Evolutionary conservation across 1,140 invertebrate genomes (phyloP).

Genomic region (Brachystomella parvula): DNA sequence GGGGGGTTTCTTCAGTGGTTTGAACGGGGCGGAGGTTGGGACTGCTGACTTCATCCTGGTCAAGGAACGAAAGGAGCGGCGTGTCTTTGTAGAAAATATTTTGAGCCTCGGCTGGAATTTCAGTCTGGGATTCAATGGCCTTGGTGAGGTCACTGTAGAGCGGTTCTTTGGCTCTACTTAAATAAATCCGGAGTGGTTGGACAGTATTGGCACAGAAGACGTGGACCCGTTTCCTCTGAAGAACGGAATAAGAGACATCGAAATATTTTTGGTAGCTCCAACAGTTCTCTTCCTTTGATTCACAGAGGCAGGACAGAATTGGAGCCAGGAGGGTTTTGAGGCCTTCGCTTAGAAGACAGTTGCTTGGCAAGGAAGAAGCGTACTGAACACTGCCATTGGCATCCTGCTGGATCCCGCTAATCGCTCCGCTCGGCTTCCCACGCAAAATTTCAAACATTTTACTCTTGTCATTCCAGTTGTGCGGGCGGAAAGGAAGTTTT

Average conservation of each 20-base stretch:
- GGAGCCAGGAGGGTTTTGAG: constrained; percentile 80
- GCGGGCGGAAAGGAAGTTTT: constrained; percentile 83
- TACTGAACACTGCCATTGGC: constrained; percentile 88
- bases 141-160: constrained; percentile 64
- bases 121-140: constrained; percentile 72
- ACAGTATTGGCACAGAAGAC: constrained; percentile 76
- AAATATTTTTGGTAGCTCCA: constrained; percentile 92
- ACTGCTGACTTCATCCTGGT: constrained; percentile 51
- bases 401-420: constrained; percentile 78
- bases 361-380: constrained; percentile 70
- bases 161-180: constrained; percentile 61
- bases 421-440: constrained; percentile 86
- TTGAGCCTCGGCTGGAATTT: constrained; percentile 68
- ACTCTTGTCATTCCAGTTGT: constrained; percentile 83
- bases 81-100: constrained; percentile 62
- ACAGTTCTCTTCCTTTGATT: constrained; percentile 76
- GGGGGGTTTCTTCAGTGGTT: constrained; percentile 62
- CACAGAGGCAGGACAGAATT: constrained; percentile 76
- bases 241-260: constrained; percentile 63
- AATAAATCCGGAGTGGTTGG: constrained; percentile 61
- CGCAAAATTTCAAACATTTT: constrained; percentile 91
- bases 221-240: constrained; percentile 46
- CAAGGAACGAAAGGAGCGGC: constrained; percentile 45
- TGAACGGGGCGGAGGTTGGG: neutral
- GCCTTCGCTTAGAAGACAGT: constrained; percentile 73